These are phyloP conservation scores for Echeneis naucrates DNA, from an alignment of 2,797 vertebrate genomes.

Conservation along the genomic window DNA sequence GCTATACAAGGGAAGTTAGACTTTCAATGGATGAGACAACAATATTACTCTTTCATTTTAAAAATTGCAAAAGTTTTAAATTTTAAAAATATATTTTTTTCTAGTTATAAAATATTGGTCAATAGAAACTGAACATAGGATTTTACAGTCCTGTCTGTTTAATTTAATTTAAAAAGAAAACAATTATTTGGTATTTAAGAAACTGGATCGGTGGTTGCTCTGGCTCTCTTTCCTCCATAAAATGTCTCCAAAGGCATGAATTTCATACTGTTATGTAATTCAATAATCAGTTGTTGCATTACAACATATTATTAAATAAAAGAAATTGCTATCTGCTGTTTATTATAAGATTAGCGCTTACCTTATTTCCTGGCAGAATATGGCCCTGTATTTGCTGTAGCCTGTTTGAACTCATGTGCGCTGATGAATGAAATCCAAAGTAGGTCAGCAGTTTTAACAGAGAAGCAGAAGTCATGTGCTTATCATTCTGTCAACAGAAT, in stretches of 20 bases:
- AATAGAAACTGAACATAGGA: not conserved
- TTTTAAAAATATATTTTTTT: too few relatives aligned
- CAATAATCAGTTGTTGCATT: not conserved
- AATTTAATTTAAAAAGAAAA: not conserved
- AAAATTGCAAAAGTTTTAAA: too few relatives aligned
- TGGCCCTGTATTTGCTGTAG: slow-evolving; percentile 77
- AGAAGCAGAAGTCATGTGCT: slow-evolving; percentile 32
- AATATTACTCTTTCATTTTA: too few relatives aligned
- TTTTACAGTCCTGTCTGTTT: not conserved
- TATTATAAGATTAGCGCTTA: slow-evolving; percentile 54
- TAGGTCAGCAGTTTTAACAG: slow-evolving; percentile 29
- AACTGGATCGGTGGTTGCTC: not conserved
- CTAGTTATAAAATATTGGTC: not conserved
- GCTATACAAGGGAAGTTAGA: slow-evolving; percentile 12
- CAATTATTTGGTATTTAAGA: slow-evolving; percentile 3
- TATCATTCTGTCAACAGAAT: slow-evolving; percentile 66
- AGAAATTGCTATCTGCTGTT: not conserved
- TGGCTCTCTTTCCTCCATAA: not conserved
- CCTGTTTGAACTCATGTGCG: slow-evolving; percentile 74
- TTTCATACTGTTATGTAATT: not conserved
- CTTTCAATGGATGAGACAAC: not conserved
- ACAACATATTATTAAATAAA: not conserved
- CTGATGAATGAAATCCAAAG: slow-evolving; percentile 41
- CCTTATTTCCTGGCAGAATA: slow-evolving; percentile 77
- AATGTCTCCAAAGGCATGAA: not conserved